phyloP scores from a whole-genome alignment of 2,113 vertebrate species.

The Carollia perspicillata region DNA sequence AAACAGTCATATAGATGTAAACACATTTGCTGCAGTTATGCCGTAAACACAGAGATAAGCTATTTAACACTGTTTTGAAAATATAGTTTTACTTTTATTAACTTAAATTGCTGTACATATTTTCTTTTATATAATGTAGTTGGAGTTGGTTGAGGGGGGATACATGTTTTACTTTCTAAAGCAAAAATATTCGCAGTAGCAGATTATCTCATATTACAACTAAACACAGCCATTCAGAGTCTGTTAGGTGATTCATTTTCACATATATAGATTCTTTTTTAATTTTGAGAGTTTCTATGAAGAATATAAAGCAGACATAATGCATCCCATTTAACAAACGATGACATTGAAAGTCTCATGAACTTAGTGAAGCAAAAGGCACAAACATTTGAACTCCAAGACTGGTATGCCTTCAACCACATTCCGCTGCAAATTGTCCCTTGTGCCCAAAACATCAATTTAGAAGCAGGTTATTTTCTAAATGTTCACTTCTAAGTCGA shows the following conservation, averaged over 20 bases:
- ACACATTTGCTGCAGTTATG: not conserved
- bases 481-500: not conserved
- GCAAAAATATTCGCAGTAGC: not conserved
- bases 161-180: constrained; percentile 7
- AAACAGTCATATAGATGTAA: constrained; percentile 10
- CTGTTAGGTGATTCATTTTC: not conserved
- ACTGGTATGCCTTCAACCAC: not conserved
- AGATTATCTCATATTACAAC: not conserved
- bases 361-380: not conserved
- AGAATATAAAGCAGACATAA: not conserved
- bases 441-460: not conserved
- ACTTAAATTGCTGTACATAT: not conserved
- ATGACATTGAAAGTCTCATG: not conserved
- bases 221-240: not conserved
- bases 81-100: not conserved
- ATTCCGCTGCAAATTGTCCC: not conserved
- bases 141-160: not conserved
- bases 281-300: not conserved
- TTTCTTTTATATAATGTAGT: not conserved
- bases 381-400: rapidly evolving
- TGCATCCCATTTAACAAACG: not conserved
- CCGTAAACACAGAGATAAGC: not conserved
- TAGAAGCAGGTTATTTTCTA: not conserved
- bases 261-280: not conserved
- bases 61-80: not conserved